A percentile compares a stretch with the other conserved stretches of the same genome.
Evolutionary conservation across 2,888 invertebrate genomes (phyloP).

Genomic region (Cerceris rybyensis): DNA sequence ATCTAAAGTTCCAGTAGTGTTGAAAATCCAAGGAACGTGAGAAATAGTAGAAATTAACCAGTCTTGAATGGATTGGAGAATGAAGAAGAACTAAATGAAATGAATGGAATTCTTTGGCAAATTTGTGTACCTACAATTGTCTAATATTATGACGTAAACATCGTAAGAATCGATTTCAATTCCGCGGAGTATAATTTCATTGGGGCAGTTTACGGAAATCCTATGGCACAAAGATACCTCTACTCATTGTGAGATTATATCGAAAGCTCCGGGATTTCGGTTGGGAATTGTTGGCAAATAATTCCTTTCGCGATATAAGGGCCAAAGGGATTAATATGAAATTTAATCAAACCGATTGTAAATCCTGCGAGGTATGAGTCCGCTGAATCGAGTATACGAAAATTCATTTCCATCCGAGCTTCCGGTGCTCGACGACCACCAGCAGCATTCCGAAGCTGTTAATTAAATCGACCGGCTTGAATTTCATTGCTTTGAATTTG

Average conservation of each 20-base stretch:
- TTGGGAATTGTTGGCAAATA: constrained; percentile 53
- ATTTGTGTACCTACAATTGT: not conserved
- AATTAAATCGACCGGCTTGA: constrained; percentile 41
- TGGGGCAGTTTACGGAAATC: constrained; percentile 31
- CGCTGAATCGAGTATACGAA: constrained; percentile 34
- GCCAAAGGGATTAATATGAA: constrained; percentile 40
- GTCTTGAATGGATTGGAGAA: not conserved
- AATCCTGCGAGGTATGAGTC: constrained; percentile 23
- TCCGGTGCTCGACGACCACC: not conserved
- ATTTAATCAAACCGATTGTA: constrained; percentile 61
- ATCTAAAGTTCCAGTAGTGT: not conserved
- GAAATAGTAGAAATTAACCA: not conserved
- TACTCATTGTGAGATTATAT: constrained; percentile 34
- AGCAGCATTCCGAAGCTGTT: constrained; percentile 19
- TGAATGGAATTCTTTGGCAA: not conserved
- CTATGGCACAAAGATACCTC: not conserved
- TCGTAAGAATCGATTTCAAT: constrained; percentile 45
- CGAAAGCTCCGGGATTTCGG: constrained; percentile 29
- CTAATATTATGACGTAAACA: constrained; percentile 37
- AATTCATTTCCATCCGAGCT: constrained; percentile 30
- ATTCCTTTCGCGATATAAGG: constrained; percentile 31
- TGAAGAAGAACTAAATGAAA: not conserved
- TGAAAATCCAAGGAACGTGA: not conserved
- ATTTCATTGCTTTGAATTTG: constrained; percentile 15
- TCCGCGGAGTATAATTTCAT: constrained; percentile 41